A percentile compares a stretch with the other conserved stretches of the same genome.
phyloP scores from a whole-genome alignment of 2,113 vertebrate species.

The Orthonyx spaldingii region DNA sequence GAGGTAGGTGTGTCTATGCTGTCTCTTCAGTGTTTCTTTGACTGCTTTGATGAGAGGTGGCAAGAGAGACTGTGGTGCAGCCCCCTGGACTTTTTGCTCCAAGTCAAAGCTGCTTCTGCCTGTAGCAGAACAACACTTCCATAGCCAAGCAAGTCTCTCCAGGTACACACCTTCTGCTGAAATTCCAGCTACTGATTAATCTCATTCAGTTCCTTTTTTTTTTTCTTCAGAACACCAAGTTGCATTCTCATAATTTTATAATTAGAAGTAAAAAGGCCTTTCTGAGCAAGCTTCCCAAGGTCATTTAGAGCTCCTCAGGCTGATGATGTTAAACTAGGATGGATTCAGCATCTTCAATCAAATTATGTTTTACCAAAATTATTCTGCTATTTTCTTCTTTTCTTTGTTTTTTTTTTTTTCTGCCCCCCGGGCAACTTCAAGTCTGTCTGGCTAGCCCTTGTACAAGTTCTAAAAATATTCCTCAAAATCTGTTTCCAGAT shows the following conservation, averaged over 20 bases:
- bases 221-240: background rate
- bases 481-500: background rate
- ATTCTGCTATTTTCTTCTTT: background rate
- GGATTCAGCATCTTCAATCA: background rate
- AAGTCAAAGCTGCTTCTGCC: background rate
- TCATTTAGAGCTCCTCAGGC: background rate
- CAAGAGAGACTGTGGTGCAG: background rate
- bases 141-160: background rate
- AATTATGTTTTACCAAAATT: background rate
- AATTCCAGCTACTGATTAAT: background rate
- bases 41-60: background rate
- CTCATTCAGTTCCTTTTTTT: background rate
- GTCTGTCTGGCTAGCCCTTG: background rate
- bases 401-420: accelerated
- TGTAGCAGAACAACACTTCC: background rate
- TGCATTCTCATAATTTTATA: background rate
- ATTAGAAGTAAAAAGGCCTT: background rate
- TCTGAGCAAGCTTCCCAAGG: background rate
- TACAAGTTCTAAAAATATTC: background rate
- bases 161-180: background rate
- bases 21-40: background rate
- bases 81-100: background rate
- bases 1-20: background rate
- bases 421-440: background rate
- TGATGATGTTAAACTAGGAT: background rate